A percentile compares a stretch with the other conserved stretches of the same genome.
Conservation (phyloP, 2,888 invertebrate genomes). For the Callimorpha dominula region DNA sequence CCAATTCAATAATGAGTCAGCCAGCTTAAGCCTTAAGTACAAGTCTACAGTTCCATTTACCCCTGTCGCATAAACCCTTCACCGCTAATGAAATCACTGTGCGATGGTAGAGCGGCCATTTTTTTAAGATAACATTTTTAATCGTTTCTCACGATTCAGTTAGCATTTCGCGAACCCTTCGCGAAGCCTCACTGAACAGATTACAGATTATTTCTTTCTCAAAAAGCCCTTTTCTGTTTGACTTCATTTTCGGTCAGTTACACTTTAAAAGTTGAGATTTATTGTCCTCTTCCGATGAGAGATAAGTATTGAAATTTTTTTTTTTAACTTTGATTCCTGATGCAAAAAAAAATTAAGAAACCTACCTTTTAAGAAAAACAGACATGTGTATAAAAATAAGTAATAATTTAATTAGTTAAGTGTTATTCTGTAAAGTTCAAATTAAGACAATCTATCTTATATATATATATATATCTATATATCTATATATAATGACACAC, state of each 20-base stretch:
- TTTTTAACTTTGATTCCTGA: conserved; percentile 39
- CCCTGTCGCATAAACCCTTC: conserved; percentile 46
- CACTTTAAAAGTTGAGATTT: conserved; percentile 54
- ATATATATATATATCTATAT: too few species aligned
- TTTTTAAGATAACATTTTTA: conserved; percentile 79
- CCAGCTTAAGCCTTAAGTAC: not conserved
- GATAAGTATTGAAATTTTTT: conserved; percentile 43
- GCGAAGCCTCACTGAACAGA: conserved; percentile 62
- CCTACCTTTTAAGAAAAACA: too few species aligned
- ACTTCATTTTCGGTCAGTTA: conserved; percentile 63
- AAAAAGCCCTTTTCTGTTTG: conserved; percentile 61
- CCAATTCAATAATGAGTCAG: not conserved
- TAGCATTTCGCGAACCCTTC: conserved; percentile 57
- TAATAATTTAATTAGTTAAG: too few species aligned
- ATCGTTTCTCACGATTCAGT: conserved; percentile 72
- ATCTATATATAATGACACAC: too few species aligned
- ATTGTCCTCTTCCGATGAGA: conserved; percentile 49
- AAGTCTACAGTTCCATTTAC: conserved; percentile 14
- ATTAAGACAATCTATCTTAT: too few species aligned
- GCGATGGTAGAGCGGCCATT: conserved; percentile 64
- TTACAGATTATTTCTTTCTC: conserved; percentile 66
- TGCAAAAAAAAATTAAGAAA: not conserved
- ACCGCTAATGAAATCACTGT: conserved; percentile 58
- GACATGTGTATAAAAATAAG: too few species aligned
- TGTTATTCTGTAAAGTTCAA: too few species aligned